Evolutionary conservation across 2,797 vertebrate species (phyloP).

Genomic region (Paratrypauchen microcephalus): DNA sequence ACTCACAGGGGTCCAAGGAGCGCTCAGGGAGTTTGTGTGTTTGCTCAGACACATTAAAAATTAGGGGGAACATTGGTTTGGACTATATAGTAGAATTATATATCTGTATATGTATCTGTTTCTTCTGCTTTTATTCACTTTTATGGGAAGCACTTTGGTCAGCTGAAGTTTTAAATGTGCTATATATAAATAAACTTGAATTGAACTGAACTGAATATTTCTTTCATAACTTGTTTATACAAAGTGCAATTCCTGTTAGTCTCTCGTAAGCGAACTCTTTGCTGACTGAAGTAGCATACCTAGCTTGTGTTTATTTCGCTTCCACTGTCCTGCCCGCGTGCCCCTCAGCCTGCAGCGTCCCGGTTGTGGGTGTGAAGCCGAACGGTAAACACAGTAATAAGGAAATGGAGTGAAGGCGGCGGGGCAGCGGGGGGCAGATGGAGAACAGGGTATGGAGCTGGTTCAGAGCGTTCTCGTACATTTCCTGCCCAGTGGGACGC

Average conservation of each 20-base stretch:
- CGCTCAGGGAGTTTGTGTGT: too few relatives aligned
- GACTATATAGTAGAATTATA: too few relatives aligned
- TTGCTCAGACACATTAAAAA: too few relatives aligned
- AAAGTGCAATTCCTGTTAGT: constrained; percentile 21
- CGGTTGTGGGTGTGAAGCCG: constrained; percentile 81
- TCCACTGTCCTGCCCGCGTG: constrained; percentile 15
- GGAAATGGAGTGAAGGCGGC: constrained; percentile 90
- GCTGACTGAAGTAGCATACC: constrained; percentile 50
- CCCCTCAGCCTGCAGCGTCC: constrained; percentile 61
- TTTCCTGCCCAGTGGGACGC: constrained; percentile 91
- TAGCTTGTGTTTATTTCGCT: constrained; percentile 70
- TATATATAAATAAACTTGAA: too few relatives aligned
- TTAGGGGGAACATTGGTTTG: too few relatives aligned
- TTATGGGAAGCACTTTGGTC: too few relatives aligned
- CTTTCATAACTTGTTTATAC: background rate
- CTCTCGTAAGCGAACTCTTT: constrained; percentile 35
- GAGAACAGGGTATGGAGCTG: constrained; percentile 68
- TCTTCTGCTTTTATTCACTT: too few relatives aligned
- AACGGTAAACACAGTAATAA: constrained; percentile 93
- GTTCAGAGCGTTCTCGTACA: constrained; percentile 90
- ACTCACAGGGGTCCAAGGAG: too few relatives aligned
- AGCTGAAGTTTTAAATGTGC: too few relatives aligned
- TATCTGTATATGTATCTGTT: too few relatives aligned
- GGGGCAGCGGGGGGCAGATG: constrained; percentile 92
- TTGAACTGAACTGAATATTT: background rate